phyloP scores from a whole-genome alignment of 2,888 invertebrate genomes.

The Pristionchus maxplancki region DNA sequence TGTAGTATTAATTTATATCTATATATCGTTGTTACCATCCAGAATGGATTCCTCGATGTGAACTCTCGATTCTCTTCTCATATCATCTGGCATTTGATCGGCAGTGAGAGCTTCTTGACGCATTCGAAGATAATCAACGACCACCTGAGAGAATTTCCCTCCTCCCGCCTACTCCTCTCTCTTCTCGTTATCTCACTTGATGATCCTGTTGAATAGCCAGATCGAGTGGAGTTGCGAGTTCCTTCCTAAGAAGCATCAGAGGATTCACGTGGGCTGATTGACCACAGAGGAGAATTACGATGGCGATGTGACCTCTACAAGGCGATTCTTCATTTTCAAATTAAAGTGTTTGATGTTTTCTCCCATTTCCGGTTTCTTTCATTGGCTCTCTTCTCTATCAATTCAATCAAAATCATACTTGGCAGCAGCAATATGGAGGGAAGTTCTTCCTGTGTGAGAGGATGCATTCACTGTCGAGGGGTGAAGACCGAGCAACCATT shows the following conservation, averaged over 20 bases:
- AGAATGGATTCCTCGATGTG: slow-evolving; percentile 52
- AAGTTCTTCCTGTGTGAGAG: slow-evolving; percentile 93
- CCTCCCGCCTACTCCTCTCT: too few relatives aligned
- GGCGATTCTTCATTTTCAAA: not conserved
- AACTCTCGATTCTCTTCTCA: slow-evolving; percentile 57
- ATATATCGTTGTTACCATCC: not conserved
- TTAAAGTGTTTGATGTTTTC: not conserved
- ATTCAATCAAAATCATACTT: not conserved
- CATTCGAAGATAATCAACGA: slow-evolving; percentile 69
- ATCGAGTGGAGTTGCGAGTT: slow-evolving; percentile 71
- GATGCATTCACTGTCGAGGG: slow-evolving; percentile 88
- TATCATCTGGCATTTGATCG: slow-evolving; percentile 56
- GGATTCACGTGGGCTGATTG: slow-evolving; percentile 69
- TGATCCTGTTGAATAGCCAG: slow-evolving; percentile 68
- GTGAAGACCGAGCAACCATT: slow-evolving; percentile 89
- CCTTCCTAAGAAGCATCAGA: slow-evolving; percentile 68
- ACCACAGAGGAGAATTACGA: slow-evolving; percentile 85
- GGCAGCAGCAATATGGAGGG: slow-evolving; percentile 87
- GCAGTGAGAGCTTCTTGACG: slow-evolving; percentile 58
- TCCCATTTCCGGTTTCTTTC: not conserved
- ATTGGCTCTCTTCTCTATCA: not conserved
- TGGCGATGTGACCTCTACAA: slow-evolving; percentile 87
- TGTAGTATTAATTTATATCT: not conserved
- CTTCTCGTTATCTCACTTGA: slow-evolving; percentile 46
- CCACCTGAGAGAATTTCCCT: slow-evolving; percentile 54